These are phyloP conservation scores for Budorcas taxicolor DNA, from an alignment of 2,113 vertebrate species.

Conservation along the genomic window DNA sequence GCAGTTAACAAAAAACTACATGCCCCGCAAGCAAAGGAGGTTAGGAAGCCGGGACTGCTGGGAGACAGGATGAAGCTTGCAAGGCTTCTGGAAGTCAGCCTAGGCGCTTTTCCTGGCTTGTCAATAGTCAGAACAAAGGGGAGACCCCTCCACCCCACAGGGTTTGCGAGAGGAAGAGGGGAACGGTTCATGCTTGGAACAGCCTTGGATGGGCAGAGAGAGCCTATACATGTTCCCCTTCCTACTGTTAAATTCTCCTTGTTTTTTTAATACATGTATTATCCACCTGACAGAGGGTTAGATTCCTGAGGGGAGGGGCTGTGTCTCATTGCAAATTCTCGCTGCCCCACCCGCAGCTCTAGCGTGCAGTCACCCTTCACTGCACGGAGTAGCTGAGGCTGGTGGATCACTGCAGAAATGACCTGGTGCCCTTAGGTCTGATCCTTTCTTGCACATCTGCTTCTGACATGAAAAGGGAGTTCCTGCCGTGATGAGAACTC, in stretches of 20 bases:
- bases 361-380: accelerated
- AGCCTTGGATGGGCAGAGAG: neutral
- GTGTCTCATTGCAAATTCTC: neutral
- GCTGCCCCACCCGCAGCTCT: accelerated
- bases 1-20: neutral
- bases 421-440: accelerated
- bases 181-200: neutral
- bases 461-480: accelerated
- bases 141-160: neutral
- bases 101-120: neutral
- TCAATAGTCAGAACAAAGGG: neutral
- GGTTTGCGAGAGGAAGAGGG: neutral
- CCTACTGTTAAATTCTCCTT: neutral
- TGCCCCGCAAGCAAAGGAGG: neutral
- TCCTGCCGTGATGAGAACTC: neutral
- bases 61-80: neutral
- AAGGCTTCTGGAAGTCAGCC: neutral
- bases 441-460: neutral
- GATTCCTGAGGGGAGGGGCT: neutral
- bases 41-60: neutral
- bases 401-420: too few relatives aligned
- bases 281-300: neutral
- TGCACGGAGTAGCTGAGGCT: neutral
- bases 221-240: accelerated
- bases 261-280: accelerated